phyloP scores from a whole-genome alignment of 1,140 invertebrate genomes.

The Bombus balteatus region DNA sequence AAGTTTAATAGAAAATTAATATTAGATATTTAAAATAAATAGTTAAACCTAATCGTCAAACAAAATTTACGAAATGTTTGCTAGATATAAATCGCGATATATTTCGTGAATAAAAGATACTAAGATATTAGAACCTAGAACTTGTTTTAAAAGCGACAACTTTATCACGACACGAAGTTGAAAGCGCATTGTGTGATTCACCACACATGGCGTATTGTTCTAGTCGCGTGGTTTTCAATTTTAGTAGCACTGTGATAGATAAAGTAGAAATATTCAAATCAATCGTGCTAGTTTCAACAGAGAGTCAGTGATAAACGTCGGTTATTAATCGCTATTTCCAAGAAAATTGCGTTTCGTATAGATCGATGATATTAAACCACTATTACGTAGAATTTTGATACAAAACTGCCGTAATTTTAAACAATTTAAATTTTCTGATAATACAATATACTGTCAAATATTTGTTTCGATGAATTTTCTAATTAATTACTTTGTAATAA shows the following conservation, averaged over 20 bases:
- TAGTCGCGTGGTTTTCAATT: neutral
- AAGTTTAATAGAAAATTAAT: neutral
- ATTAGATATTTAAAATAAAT: neutral
- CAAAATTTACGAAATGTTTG: neutral
- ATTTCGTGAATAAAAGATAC: neutral
- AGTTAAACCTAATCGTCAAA: neutral
- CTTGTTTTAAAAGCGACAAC: neutral
- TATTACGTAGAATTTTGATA: neutral
- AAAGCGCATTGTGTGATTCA: slow-evolving; percentile 15
- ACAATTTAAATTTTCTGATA: neutral
- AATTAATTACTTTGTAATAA: neutral
- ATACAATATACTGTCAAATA: neutral
- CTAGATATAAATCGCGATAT: neutral
- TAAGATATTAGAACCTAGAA: neutral
- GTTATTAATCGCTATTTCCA: slow-evolving; percentile 17
- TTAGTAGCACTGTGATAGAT: neutral
- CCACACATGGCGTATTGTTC: neutral
- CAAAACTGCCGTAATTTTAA: neutral
- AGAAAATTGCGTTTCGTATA: slow-evolving; percentile 11
- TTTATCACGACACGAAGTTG: slow-evolving; percentile 4
- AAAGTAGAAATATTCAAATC: slow-evolving; percentile 18
- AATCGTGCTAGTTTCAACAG: slow-evolving; percentile 18
- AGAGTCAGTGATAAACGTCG: slow-evolving; percentile 16
- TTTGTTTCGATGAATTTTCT: neutral
- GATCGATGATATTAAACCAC: neutral